A percentile compares a stretch with the other conserved stretches of the same genome.
Evolutionary conservation across 2,888 invertebrate genomes (phyloP).

Genomic region (Tortricodes alternella): DNA sequence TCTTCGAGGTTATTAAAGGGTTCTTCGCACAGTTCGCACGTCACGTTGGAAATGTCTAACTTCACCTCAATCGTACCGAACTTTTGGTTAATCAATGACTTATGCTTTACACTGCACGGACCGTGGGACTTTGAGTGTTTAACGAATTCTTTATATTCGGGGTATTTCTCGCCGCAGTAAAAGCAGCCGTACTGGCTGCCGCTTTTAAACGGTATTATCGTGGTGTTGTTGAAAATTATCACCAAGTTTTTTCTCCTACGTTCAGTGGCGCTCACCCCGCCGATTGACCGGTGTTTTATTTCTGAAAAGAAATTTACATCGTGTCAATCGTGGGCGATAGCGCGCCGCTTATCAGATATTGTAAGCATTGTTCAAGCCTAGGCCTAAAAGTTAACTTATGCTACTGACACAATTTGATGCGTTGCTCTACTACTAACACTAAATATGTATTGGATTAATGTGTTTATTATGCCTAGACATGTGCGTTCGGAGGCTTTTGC

Average conservation of each 20-base stretch:
- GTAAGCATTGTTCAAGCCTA: background rate
- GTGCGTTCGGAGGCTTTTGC: conserved; percentile 84
- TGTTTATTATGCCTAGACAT: conserved; percentile 69
- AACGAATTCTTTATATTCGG: conserved; percentile 37
- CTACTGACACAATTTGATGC: conserved; percentile 6
- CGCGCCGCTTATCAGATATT: background rate
- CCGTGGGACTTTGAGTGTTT: conserved; percentile 44
- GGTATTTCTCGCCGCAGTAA: conserved; percentile 38
- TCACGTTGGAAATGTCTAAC: conserved; percentile 41
- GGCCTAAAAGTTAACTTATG: background rate
- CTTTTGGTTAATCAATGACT: conserved; percentile 26
- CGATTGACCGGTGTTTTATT: conserved; percentile 37
- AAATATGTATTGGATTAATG: conserved; percentile 43
- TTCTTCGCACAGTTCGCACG: conserved; percentile 40
- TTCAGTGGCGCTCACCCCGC: conserved; percentile 36
- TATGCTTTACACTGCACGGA: conserved; percentile 25
- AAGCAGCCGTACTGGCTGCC: conserved; percentile 39
- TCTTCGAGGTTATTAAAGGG: conserved; percentile 33
- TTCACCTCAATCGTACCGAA: conserved; percentile 34
- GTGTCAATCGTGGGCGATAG: conserved; percentile 29
- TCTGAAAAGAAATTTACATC: conserved; percentile 48
- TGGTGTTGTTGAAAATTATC: conserved; percentile 42
- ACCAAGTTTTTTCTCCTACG: conserved; percentile 42
- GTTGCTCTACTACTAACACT: conserved; percentile 24
- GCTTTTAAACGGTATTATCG: conserved; percentile 45